Conservation (phyloP, 92 coral and sea anemone genomes). For the Epizoanthus stellaris region DNA sequence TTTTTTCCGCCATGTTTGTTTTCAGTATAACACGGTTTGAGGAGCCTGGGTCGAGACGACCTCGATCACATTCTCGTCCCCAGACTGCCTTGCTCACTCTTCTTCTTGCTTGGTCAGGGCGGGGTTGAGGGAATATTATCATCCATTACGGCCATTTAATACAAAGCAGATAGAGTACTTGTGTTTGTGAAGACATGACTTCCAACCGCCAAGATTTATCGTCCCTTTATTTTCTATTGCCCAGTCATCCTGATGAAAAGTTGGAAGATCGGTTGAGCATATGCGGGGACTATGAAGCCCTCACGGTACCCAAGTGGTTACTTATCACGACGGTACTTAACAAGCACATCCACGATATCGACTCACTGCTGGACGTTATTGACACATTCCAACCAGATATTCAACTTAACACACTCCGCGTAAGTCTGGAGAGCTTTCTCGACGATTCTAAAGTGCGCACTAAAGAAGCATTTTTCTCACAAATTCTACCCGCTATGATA, state of each 20-base stretch:
- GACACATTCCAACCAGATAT: constrained; percentile 27
- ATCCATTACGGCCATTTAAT: no score
- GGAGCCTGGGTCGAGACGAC: no score
- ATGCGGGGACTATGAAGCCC: constrained; percentile 35
- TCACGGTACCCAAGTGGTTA: constrained; percentile 29
- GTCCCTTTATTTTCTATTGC: neutral
- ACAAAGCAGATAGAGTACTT: no score
- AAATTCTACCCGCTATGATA: constrained; percentile 27
- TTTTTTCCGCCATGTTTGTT: no score
- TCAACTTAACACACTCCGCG: neutral
- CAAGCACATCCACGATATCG: constrained; percentile 12
- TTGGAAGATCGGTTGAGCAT: constrained; percentile 34
- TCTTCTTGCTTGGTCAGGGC: no score
- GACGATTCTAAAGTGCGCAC: neutral
- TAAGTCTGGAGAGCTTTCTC: constrained; percentile 1
- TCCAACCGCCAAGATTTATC: neutral
- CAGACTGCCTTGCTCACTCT: no score
- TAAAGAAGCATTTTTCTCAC: constrained; percentile 10
- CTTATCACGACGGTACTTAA: constrained; percentile 16
- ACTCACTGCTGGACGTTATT: constrained; percentile 20
- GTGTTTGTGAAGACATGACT: neutral
- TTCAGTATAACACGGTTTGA: no score
- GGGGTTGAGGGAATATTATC: no score
- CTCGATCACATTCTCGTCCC: no score
- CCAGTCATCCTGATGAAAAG: constrained; percentile 13